Conservation (phyloP, 1,140 invertebrate genomes). For the Dryas iulia region DNA sequence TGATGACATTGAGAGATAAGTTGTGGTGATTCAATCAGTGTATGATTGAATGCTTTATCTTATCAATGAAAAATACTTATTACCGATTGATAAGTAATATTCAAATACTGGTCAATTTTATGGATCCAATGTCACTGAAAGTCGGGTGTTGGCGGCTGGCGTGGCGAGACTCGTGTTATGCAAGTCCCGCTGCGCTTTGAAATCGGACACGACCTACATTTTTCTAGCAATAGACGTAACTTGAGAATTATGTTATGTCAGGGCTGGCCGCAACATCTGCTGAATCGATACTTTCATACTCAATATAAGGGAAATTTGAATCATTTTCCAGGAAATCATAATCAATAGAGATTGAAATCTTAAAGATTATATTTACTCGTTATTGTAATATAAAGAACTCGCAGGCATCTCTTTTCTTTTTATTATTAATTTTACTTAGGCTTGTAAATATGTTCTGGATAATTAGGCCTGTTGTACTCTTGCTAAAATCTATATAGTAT, state of each 20-base stretch:
- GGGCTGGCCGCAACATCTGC: slow-evolving; percentile 24
- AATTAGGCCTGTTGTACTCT: too few species aligned
- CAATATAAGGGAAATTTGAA: neutral
- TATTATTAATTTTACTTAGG: too few species aligned
- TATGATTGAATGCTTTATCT: slow-evolving; percentile 29
- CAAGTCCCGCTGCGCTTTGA: slow-evolving; percentile 58
- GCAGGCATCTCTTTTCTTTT: too few species aligned
- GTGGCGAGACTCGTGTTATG: slow-evolving; percentile 42
- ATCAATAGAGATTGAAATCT: too few species aligned
- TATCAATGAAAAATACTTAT: slow-evolving; percentile 25
- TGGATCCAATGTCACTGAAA: slow-evolving; percentile 22
- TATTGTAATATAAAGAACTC: too few species aligned
- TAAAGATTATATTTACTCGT: too few species aligned
- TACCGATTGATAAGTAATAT: slow-evolving; percentile 2
- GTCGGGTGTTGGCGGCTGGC: slow-evolving; percentile 15
- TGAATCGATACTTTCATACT: slow-evolving; percentile 10
- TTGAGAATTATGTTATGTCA: slow-evolving; percentile 50
- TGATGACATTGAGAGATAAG: slow-evolving; percentile 21
- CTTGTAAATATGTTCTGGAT: too few species aligned
- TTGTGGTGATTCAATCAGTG: slow-evolving; percentile 17
- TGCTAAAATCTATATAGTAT: too few species aligned
- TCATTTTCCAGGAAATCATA: neutral
- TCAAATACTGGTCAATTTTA: slow-evolving; percentile 4
- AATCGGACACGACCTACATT: slow-evolving; percentile 65
- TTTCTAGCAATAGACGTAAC: slow-evolving; percentile 62